A percentile compares a stretch with the other conserved stretches of the same genome.
phyloP scores from a whole-genome alignment of 1,140 invertebrate genomes.

The Drosophila aff. region DNA sequence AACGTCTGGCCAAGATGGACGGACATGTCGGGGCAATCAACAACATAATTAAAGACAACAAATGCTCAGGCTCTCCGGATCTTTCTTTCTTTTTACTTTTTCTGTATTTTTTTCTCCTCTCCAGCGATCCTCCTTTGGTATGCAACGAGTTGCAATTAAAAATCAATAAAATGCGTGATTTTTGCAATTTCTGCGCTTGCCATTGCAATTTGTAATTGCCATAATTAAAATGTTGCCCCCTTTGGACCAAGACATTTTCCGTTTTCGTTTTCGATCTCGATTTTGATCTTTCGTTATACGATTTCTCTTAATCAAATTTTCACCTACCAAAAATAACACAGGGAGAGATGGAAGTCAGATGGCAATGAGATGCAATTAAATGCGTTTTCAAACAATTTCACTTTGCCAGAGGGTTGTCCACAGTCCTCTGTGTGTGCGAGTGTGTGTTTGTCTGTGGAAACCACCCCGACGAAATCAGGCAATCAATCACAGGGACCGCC shows the following conservation, averaged over 20 bases:
- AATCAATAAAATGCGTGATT: slow-evolving; percentile 84
- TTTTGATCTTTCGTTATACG: neutral
- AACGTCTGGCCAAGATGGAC: slow-evolving; percentile 27
- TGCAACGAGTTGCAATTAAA: slow-evolving; percentile 83
- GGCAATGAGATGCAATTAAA: slow-evolving; percentile 64
- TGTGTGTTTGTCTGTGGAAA: slow-evolving; percentile 15
- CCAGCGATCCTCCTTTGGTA: slow-evolving; percentile 59
- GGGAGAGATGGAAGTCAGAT: slow-evolving; percentile 20
- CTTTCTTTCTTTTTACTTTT: slow-evolving; percentile 4
- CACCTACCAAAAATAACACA: slow-evolving; percentile 49
- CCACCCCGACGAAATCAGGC: slow-evolving; percentile 64
- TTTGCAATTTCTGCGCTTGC: slow-evolving; percentile 76
- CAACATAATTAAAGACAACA: slow-evolving; percentile 83
- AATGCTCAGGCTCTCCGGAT: slow-evolving; percentile 66
- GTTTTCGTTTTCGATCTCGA: slow-evolving; percentile 5
- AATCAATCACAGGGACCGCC: slow-evolving; percentile 79
- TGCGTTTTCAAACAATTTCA: slow-evolving; percentile 63
- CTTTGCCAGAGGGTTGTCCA: slow-evolving; percentile 18
- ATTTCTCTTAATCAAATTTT: slow-evolving; percentile 76
- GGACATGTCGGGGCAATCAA: slow-evolving; percentile 61
- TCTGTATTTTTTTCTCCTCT: neutral
- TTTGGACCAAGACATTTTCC: slow-evolving; percentile 3
- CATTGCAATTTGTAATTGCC: slow-evolving; percentile 80
- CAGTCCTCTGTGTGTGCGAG: neutral
- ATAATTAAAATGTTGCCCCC: slow-evolving; percentile 75